Evolutionary conservation across 2,113 vertebrate genomes (phyloP), one percentile per base, ranked within the genome.

Genomic region (Lophura nycthemera): DNA sequence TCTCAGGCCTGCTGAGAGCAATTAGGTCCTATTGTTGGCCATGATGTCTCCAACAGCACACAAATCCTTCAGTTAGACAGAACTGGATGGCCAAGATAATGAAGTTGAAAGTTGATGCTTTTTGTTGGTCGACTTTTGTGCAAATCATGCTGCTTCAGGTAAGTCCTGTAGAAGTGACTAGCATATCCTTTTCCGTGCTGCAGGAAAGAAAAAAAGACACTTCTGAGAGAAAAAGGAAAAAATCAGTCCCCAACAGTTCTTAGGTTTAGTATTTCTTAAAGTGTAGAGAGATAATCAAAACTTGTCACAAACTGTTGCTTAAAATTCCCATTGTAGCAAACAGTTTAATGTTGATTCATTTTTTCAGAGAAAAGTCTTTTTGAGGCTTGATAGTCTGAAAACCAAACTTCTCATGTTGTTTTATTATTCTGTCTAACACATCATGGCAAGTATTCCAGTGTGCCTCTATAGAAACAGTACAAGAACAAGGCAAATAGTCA

Each of bases 181-280:
- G 98, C 98, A 99, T 99, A 99, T 98, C 98, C 99, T 99, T 99
- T 99, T 99, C 98, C 99, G 98, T 98, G 98, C 99, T 99, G 98
- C 89, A 40, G 96, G 94, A 97, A 97, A 98, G 88, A 97, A 97
- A 98, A 96, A 98, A 97, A 98, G 96, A 97, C 91, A 96, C 89
- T 94, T 96, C 96, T 97, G 97, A 98, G 97, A 97, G 72, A 29
- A 38, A 54, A 59, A 70, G 69, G 67, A 72, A 70, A 94, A 88
- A 89, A 69, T n/a, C 45, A 36, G 79, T 74, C 61, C 86, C 89
- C 81, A 91, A 72, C 69, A 81, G 40, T 86, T 88, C 70, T 72
- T 86, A 92, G 54, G 71, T 67, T 95, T 86, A 95, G 67, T 88
- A 94, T 69, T 83, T 93, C 66, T 94, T 59, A 93, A 66, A 83